phyloP scores from a whole-genome alignment of 2,888 invertebrate species.

The Andrena minutula region DNA sequence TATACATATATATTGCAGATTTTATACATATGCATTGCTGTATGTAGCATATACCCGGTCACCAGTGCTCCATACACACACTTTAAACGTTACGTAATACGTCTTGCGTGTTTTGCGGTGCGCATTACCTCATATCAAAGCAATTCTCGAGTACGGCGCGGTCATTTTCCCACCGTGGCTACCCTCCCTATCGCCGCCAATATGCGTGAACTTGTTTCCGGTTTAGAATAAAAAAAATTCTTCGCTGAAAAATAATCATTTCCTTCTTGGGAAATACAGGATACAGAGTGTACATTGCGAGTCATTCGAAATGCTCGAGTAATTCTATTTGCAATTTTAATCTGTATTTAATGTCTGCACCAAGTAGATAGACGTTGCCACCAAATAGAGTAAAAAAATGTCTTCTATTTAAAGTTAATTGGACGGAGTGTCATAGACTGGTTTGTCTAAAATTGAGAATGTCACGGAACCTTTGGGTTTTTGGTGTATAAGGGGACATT shows the following conservation, averaged over 20 bases:
- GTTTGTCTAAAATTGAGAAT: too few species aligned
- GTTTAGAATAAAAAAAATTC: conserved; percentile 29
- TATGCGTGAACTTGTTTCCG: conserved; percentile 51
- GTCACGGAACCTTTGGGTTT: too few species aligned
- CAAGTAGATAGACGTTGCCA: too few species aligned
- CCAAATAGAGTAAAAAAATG: background rate
- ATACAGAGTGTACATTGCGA: background rate
- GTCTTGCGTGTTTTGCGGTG: conserved; percentile 74
- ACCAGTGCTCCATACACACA: conserved; percentile 46
- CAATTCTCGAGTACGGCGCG: conserved; percentile 71
- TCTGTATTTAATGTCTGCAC: background rate
- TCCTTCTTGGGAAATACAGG: conserved; percentile 30
- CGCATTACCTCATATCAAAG: conserved; percentile 77
- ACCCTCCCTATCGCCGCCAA: conserved; percentile 40
- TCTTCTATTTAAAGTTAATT: too few species aligned
- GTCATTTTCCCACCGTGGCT: conserved; percentile 75
- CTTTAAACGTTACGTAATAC: conserved; percentile 70
- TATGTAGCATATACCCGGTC: conserved; percentile 34
- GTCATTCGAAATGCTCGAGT: background rate
- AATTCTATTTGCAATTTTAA: conserved; percentile 17
- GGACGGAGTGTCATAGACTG: too few species aligned
- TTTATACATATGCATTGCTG: too few species aligned
- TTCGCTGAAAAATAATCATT: conserved; percentile 8
- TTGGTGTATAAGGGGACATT: too few species aligned
- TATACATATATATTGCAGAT: too few species aligned